A percentile compares a stretch with the other conserved stretches of the same genome.
These are phyloP conservation scores for Beris chalybata DNA, from an alignment of 2,888 invertebrate species.

Conservation along the genomic window DNA sequence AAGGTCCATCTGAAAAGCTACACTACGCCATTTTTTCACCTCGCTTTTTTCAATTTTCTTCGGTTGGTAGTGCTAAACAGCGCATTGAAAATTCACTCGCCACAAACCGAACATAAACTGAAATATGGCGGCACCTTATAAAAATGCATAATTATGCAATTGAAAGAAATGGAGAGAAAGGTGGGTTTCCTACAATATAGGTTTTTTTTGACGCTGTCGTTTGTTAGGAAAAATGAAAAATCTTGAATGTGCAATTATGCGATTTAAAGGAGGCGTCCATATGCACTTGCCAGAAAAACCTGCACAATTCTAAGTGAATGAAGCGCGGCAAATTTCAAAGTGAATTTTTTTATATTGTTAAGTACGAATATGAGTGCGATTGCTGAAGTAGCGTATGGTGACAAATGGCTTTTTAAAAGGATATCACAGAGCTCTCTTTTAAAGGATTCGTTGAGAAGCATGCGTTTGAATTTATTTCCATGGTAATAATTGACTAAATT, in stretches of 20 bases:
- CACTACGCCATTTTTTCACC: too few species aligned
- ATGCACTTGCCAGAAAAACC: constrained; percentile 17
- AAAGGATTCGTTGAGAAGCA: too few species aligned
- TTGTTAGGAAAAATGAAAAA: constrained; percentile 21
- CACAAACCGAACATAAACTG: neutral
- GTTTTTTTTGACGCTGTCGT: too few species aligned
- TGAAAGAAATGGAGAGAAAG: constrained; percentile 29
- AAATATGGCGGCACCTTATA: constrained; percentile 36
- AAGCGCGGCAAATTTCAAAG: constrained; percentile 35
- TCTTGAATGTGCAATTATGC: constrained; percentile 36
- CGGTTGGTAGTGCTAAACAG: constrained; percentile 12
- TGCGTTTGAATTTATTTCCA: too few species aligned
- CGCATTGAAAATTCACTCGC: constrained; percentile 11
- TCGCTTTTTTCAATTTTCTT: neutral
- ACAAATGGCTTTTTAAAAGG: constrained; percentile 20
- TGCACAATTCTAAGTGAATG: constrained; percentile 1
- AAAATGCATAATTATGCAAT: constrained; percentile 38
- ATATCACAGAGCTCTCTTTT: neutral
- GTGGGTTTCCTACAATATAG: too few species aligned
- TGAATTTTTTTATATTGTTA: constrained; percentile 7
- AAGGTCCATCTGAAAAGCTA: too few species aligned
- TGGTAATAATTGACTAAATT: too few species aligned
- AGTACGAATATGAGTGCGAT: too few species aligned
- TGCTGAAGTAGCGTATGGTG: neutral
- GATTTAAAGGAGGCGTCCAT: constrained; percentile 31